Evolutionary conservation across 2,797 vertebrate genomes (phyloP), one percentile per base, ranked within the genome.

Genomic region (Squalus acanthias): DNA sequence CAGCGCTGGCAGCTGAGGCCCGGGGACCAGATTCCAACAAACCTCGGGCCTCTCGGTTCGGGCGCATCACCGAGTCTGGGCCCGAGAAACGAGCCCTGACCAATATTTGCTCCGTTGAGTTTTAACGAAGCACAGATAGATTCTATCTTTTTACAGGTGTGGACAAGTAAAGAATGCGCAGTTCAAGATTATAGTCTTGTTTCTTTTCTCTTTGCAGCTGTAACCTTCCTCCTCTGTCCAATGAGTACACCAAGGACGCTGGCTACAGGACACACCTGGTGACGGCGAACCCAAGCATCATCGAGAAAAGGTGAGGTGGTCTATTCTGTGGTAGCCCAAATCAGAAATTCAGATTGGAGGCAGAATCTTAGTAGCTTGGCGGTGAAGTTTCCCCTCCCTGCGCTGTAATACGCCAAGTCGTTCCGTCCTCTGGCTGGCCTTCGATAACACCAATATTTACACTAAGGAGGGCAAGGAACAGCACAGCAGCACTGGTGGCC

Each of bases 201-300:
- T 53, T 22, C n/a, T 85, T 57, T 33, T 97, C 4, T 97, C 4
- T 97, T 95, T 97, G 72, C 97, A 99, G 99, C 97, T 99, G 99
- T 97, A 99, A 99, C 97, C 99, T 99, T 79, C 99, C 99, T 60
- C 99, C 99, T 0, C 97, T 99, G 0, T 99, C 98, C 96, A 98
- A 98, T 96, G 98, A 98, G 96, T 99, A 99, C 96, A 98, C 97
- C 96, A 98, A 97, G 69, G 99, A 99, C 0, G 99, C 99, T 69
- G 99, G 99, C 96, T 98, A 97, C 67, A 99, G 97, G 97, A 99
- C 98, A 1, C 98, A 99, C 88, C 97, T 99, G 97, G 99, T 99
- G 96, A 99, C 99, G 17, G 99, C 99, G 96, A 99, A 99, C 97
- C 99, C 99, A 96, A 99, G 99, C 97, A 99, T 99, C 97, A 99